These are phyloP conservation scores for Rotaria sp. DNA, from an alignment of 2,888 invertebrate genomes.

Conservation along the genomic window DNA sequence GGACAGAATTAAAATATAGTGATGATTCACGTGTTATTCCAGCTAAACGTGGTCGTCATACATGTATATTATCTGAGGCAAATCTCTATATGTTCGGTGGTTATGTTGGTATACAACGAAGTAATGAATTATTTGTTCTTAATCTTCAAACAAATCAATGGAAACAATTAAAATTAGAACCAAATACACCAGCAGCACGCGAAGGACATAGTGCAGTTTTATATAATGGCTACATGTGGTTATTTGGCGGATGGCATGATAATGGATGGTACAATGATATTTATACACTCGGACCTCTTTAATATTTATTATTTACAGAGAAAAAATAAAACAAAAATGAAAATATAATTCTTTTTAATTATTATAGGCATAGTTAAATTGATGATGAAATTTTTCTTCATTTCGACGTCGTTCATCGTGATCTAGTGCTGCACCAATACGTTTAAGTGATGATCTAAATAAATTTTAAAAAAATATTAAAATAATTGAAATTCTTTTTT, in stretches of 20 bases:
- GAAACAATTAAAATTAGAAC: neutral
- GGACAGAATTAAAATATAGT: conserved; percentile 8
- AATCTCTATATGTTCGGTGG: conserved; percentile 27
- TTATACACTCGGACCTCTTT: neutral
- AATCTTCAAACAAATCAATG: conserved; percentile 8
- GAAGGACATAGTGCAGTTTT: conserved; percentile 25
- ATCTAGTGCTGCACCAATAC: conserved; percentile 57
- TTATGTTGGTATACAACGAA: conserved; percentile 20
- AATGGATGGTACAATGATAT: conserved; percentile 7
- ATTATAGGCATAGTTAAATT: conserved; percentile 56
- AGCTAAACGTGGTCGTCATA: conserved; percentile 28
- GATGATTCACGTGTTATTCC: neutral
- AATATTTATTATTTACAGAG: neutral
- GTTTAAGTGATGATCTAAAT: conserved; percentile 55
- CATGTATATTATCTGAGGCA: neutral
- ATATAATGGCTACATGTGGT: neutral
- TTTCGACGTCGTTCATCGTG: conserved; percentile 53
- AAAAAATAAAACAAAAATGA: neutral
- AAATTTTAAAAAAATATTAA: conserved; percentile 40
- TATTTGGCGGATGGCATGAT: conserved; percentile 24
- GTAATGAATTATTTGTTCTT: conserved; percentile 21
- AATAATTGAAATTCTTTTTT: neutral
- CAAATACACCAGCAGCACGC: neutral
- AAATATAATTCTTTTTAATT: neutral
- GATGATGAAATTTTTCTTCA: conserved; percentile 59